Conservation (phyloP, 2,888 invertebrate genomes). For the Caenorhabditis sinica region DNA sequence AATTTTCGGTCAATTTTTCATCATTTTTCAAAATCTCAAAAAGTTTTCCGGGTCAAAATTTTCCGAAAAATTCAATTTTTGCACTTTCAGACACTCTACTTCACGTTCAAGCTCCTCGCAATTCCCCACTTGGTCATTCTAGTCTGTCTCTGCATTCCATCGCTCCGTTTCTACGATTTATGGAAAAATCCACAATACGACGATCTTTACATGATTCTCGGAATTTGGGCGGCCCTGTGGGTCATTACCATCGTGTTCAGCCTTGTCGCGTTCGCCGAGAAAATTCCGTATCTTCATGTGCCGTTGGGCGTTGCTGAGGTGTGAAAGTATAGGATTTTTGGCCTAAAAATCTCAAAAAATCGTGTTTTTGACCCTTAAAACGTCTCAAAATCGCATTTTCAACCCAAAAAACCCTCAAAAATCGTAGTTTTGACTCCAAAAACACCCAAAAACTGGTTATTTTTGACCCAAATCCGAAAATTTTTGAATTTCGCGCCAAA, state of each 20-base stretch:
- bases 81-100: constrained; percentile 5
- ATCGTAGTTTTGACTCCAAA: neutral
- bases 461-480: too few species aligned
- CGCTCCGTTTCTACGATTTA: neutral
- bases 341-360: neutral
- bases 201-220: neutral
- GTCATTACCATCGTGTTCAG: neutral
- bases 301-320: neutral
- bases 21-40: neutral
- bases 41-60: neutral
- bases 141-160: neutral
- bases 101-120: neutral
- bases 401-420: neutral
- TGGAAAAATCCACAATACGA: neutral
- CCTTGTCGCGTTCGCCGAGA: neutral
- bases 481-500: too few species aligned
- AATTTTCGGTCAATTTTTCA: too few species aligned
- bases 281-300: neutral
- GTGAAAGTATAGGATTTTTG: neutral
- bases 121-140: neutral
- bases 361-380: neutral
- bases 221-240: neutral
- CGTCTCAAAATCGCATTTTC: neutral
- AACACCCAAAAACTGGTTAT: neutral
- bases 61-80: neutral